Conservation (phyloP, 1,140 invertebrate species). For the Drosophila lacteicornis region DNA sequence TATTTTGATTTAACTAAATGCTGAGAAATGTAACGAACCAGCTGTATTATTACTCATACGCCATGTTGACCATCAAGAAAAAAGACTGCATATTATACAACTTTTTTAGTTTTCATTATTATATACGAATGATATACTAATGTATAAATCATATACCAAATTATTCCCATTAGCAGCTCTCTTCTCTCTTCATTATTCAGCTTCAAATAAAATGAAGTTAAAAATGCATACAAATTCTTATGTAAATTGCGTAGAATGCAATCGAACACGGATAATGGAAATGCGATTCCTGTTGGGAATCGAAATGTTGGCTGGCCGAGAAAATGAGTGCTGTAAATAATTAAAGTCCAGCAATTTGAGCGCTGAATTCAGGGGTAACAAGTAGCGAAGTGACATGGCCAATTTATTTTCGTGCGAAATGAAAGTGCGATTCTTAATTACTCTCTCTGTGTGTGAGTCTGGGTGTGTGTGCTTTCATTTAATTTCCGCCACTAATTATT, state of each 20-base stretch:
- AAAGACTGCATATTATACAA: background rate
- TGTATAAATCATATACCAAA: background rate
- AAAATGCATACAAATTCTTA: slow-evolving; percentile 14
- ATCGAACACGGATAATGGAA: slow-evolving; percentile 16
- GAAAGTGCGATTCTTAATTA: slow-evolving; percentile 34
- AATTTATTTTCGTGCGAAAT: slow-evolving; percentile 26
- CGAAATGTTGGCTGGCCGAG: slow-evolving; percentile 3
- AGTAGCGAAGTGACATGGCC: slow-evolving; percentile 29
- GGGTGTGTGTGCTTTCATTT: slow-evolving; percentile 24
- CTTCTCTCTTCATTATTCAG: background rate
- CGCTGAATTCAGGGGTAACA: slow-evolving; percentile 22
- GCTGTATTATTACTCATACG: too few relatives aligned
- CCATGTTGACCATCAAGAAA: background rate
- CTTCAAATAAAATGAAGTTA: background rate
- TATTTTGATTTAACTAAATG: background rate
- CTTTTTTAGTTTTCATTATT: background rate
- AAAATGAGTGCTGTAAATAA: slow-evolving; percentile 34
- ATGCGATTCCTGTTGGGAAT: slow-evolving; percentile 6
- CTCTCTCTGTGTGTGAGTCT: slow-evolving; percentile 8
- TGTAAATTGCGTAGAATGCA: slow-evolving; percentile 12
- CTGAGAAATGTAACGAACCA: too few relatives aligned
- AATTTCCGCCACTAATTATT: slow-evolving; percentile 35
- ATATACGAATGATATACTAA: background rate
- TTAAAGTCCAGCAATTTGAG: slow-evolving; percentile 29
- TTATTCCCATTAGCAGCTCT: background rate